phyloP scores from a whole-genome alignment of 2,113 vertebrate genomes.

The Petroica traversi region DNA sequence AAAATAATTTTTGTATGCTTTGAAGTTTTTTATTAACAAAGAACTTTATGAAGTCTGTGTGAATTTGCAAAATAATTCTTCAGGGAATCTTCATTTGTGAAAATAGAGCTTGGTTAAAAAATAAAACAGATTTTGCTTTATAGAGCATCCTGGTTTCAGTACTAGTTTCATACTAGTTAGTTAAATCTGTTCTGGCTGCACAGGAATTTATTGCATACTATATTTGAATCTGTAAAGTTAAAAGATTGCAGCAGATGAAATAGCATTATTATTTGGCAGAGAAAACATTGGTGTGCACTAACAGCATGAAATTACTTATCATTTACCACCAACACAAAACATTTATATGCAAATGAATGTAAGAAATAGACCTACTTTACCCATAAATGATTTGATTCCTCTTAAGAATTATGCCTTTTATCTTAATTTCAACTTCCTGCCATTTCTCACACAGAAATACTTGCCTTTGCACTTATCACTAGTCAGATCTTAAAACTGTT shows the following conservation, averaged over 20 bases:
- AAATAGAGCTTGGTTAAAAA: background rate
- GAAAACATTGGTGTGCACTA: slow-evolving; percentile 19
- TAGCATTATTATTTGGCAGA: slow-evolving; percentile 11
- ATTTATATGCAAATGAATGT: slow-evolving; percentile 37
- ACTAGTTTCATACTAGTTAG: background rate
- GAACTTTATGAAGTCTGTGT: background rate
- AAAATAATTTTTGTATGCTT: background rate
- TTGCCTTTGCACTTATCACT: slow-evolving; percentile 10
- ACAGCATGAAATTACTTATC: slow-evolving; percentile 18
- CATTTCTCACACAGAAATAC: background rate
- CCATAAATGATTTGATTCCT: background rate
- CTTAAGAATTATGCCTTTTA: slow-evolving; percentile 1
- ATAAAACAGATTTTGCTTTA: background rate
- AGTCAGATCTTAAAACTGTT: background rate
- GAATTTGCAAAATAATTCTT: background rate
- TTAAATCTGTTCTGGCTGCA: background rate
- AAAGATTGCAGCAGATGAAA: background rate
- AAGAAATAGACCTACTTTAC: slow-evolving; percentile 29
- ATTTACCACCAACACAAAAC: slow-evolving; percentile 11
- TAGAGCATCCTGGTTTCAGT: background rate
- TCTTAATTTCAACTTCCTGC: slow-evolving; percentile 26
- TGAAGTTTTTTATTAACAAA: background rate
- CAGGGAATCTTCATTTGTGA: background rate
- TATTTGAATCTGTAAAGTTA: background rate
- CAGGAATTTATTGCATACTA: background rate